Percentiles rank a stretch among this genome's conserved stretches.
Conservation (phyloP, 1,140 invertebrate species). For the Drosophila aff. region DNA sequence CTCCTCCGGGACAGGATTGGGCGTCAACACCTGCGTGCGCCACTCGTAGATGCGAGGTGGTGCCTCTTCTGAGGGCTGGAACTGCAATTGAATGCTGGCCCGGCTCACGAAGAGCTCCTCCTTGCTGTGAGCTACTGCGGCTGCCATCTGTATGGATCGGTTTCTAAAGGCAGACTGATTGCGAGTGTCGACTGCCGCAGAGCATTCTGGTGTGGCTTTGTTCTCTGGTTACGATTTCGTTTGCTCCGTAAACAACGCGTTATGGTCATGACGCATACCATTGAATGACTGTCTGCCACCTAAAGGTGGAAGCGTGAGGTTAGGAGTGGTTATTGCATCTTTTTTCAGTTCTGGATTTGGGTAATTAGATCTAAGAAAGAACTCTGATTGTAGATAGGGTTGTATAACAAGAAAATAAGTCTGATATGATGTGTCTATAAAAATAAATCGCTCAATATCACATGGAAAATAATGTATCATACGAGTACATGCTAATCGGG, state of each 20-base stretch:
- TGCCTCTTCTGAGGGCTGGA: background rate
- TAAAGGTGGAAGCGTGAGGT: slow-evolving; percentile 21
- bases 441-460: no score
- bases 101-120: slow-evolving; percentile 66
- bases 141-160: slow-evolving; percentile 72
- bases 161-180: slow-evolving; percentile 66
- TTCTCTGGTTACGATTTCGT: slow-evolving; percentile 51
- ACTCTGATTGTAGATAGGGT: background rate
- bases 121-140: slow-evolving; percentile 42
- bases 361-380: background rate
- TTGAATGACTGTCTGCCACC: slow-evolving; percentile 11
- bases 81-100: slow-evolving; percentile 62
- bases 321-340: background rate
- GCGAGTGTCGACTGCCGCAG: slow-evolving; percentile 41
- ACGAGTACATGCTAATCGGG: no score
- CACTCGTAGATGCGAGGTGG: slow-evolving; percentile 60
- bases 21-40: slow-evolving; percentile 61
- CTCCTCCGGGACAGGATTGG: slow-evolving; percentile 3
- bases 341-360: background rate
- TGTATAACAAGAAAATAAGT: no score
- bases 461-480: no score
- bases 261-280: slow-evolving; percentile 46
- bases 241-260: slow-evolving; percentile 56
- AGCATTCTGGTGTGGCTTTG: slow-evolving; percentile 60
- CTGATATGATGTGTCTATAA: no score